phyloP scores from a whole-genome alignment of 2,797 vertebrate species.

The Otus scops region DNA sequence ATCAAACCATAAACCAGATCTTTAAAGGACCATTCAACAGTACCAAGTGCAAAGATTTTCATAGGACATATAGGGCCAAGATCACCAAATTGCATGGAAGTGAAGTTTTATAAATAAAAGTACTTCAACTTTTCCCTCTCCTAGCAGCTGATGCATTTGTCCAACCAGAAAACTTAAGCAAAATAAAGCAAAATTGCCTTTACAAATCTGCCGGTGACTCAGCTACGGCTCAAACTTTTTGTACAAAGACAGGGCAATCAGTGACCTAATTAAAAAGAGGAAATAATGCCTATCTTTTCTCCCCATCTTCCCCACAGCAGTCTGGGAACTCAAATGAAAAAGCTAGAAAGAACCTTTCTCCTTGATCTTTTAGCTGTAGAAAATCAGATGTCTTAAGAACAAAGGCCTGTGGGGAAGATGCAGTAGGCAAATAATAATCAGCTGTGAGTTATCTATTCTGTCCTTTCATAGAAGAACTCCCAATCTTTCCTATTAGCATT shows the following conservation, averaged over 20 bases:
- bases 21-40: neutral
- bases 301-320: neutral
- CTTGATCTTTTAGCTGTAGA: neutral
- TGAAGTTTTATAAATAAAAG: neutral
- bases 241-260: neutral
- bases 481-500: neutral
- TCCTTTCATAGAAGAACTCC: neutral
- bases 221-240: neutral
- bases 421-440: neutral
- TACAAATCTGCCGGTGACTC: neutral
- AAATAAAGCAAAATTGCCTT: neutral
- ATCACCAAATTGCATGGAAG: neutral
- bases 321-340: neutral
- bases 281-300: neutral
- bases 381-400: neutral
- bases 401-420: neutral
- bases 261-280: neutral
- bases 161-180: neutral
- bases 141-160: neutral
- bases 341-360: neutral
- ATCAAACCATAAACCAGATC: neutral
- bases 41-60: neutral
- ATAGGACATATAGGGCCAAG: neutral
- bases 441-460: neutral
- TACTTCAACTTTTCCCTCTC: neutral